These are phyloP conservation scores for Sebastes fasciatus DNA, from an alignment of 2,113 vertebrate species.

Conservation along the genomic window DNA sequence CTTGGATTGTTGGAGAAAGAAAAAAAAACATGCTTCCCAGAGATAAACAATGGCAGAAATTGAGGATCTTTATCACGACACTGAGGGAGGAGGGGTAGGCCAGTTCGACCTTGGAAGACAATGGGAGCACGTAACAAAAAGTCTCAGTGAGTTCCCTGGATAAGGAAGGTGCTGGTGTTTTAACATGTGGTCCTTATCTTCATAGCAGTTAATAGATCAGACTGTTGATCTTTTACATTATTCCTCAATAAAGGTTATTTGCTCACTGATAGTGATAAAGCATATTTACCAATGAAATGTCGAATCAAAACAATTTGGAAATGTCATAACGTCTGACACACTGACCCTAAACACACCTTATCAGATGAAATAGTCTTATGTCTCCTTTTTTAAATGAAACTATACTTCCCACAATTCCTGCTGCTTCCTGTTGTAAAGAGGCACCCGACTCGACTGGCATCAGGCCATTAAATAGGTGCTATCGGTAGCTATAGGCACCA, in stretches of 20 bases:
- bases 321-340: neutral
- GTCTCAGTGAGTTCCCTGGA: neutral
- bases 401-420: neutral
- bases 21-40: slow-evolving; percentile 46
- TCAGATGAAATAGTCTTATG: neutral
- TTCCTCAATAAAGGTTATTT: neutral
- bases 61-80: slow-evolving; percentile 73
- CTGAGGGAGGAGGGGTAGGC: slow-evolving; percentile 37
- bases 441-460: too few relatives aligned
- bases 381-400: neutral
- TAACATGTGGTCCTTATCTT: slow-evolving; percentile 9
- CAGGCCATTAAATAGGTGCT: too few relatives aligned
- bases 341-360: neutral
- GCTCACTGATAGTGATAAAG: neutral
- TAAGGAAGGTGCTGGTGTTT: slow-evolving; percentile 5
- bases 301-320: too few relatives aligned
- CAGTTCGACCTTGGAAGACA: slow-evolving; percentile 58
- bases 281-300: too few relatives aligned
- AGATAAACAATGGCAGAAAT: slow-evolving; percentile 75
- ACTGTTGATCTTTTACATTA: neutral
- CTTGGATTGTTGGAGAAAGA: slow-evolving; percentile 52
- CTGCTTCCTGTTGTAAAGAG: neutral
- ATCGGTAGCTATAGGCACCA: too few relatives aligned
- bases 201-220: neutral
- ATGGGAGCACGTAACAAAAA: slow-evolving; percentile 26